Evolutionary conservation across 2,113 vertebrate species (phyloP).

Genomic region (Neolamprologus sp.): DNA sequence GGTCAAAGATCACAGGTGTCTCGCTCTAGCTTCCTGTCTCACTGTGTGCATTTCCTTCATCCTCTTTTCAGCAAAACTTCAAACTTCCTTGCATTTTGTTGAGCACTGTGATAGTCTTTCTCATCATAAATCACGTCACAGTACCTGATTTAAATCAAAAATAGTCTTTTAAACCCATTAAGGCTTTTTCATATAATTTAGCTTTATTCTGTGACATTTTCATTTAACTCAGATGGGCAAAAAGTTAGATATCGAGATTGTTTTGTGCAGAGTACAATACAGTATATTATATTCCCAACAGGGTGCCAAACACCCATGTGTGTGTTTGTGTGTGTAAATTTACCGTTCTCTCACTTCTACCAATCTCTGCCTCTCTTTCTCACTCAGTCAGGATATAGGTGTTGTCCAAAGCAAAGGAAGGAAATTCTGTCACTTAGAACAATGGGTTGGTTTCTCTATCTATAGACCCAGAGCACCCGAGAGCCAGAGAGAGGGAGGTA

Average conservation of each 20-base stretch:
- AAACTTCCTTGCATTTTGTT: neutral
- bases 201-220: neutral
- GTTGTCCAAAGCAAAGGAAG: constrained; percentile 79
- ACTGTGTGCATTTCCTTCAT: constrained; percentile 46
- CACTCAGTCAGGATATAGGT: constrained; percentile 77
- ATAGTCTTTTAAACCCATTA: neutral
- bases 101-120: neutral
- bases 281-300: neutral
- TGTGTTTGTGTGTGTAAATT: constrained; percentile 2
- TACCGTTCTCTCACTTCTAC: constrained; percentile 23
- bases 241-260: neutral
- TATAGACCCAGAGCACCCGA: constrained; percentile 68
- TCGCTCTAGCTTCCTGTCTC: constrained; percentile 61
- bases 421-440: constrained; percentile 81
- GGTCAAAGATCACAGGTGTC: constrained; percentile 72
- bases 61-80: constrained; percentile 44
- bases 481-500: constrained; percentile 32
- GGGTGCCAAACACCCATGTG: neutral
- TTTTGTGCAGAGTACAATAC: neutral
- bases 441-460: constrained; percentile 79
- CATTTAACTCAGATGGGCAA: neutral
- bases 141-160: neutral
- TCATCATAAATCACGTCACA: neutral
- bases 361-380: constrained; percentile 10
- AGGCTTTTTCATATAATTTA: neutral